phyloP scores from a whole-genome alignment of 2,888 invertebrate genomes.

The Neoascia interrupta region DNA sequence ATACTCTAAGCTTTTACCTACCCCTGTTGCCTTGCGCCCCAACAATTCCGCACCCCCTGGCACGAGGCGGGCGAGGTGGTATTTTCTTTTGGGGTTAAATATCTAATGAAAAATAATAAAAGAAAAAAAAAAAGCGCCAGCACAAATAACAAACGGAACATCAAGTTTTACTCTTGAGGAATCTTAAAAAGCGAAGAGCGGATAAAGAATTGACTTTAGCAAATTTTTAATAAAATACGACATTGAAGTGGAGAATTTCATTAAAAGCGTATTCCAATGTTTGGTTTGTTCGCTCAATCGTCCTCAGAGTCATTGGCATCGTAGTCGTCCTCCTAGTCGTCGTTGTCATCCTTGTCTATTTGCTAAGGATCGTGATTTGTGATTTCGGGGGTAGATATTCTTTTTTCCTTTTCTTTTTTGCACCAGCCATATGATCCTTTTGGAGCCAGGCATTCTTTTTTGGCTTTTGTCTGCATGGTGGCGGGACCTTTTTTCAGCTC shows the following conservation, averaged over 20 bases:
- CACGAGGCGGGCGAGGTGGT: not conserved
- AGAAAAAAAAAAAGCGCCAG: constrained; percentile 45
- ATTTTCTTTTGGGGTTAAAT: constrained; percentile 67
- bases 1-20: constrained; percentile 18
- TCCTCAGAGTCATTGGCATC: constrained; percentile 48
- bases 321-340: constrained; percentile 19
- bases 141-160: constrained; percentile 66
- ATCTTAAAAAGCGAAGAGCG: constrained; percentile 70
- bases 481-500: constrained; percentile 21
- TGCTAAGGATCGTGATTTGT: constrained; percentile 64
- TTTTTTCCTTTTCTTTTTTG: constrained; percentile 23
- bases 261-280: constrained; percentile 70
- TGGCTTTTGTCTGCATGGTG: constrained; percentile 37
- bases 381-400: too few species aligned
- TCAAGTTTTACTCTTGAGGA: constrained; percentile 71
- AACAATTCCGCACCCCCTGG: not conserved
- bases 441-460: constrained; percentile 54
- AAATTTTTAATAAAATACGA: constrained; percentile 74
- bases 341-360: constrained; percentile 56
- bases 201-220: constrained; percentile 72
- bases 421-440: constrained; percentile 32
- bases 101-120: constrained; percentile 66
- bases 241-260: constrained; percentile 74
- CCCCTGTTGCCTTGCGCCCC: not conserved
- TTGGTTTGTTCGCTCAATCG: constrained; percentile 65